A percentile compares a stretch with the other conserved stretches of the same genome.
Evolutionary conservation across 2,113 vertebrate genomes (phyloP).

Genomic region (Anthoscopus minutus): DNA sequence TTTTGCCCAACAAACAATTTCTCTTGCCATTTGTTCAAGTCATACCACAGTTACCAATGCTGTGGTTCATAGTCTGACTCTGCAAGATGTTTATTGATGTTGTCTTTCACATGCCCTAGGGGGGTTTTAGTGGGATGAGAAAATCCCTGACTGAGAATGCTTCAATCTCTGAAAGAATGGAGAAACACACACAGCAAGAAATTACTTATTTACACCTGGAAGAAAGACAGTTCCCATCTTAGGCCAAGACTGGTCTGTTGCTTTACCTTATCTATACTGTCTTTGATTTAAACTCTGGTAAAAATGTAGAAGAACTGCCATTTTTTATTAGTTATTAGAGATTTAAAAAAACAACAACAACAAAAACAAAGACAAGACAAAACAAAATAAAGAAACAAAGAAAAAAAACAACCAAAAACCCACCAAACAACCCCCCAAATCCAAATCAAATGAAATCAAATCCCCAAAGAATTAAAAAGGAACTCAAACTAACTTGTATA

Average conservation of each 20-base stretch:
- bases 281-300: background rate
- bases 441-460: background rate
- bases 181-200: background rate
- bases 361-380: no score
- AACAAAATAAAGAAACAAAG: rapidly evolving
- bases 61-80: background rate
- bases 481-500: rapidly evolving
- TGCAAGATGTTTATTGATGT: background rate
- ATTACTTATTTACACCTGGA: background rate
- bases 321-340: background rate
- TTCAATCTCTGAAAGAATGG: background rate
- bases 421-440: background rate
- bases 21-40: background rate
- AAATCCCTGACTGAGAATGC: background rate
- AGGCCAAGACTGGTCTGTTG: background rate
- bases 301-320: background rate
- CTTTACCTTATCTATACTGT: background rate
- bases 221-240: background rate
- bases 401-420: background rate
- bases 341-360: no score
- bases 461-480: rapidly evolving
- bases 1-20: background rate
- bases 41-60: background rate
- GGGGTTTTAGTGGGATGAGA: background rate
- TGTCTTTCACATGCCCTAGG: background rate